Base-by-base conservation (phyloP, 2,113 vertebrate species). In the Eulemur rufifrons region DNA sequence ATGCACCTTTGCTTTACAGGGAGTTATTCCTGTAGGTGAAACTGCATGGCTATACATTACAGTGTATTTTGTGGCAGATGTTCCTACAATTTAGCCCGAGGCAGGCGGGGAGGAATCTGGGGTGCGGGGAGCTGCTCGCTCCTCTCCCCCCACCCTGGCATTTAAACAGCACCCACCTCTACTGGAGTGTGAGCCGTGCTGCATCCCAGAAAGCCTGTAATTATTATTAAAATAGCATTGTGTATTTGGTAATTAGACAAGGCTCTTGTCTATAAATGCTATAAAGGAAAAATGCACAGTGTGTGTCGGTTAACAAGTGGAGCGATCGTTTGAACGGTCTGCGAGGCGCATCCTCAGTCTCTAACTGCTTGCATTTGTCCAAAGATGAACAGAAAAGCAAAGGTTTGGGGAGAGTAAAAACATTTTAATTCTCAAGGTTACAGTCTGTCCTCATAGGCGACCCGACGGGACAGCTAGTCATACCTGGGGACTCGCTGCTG, bases 151-250 rank as follows among this genome's bases (percentile, higher is more conserved):
- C 69, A 89, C n/a, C 91, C 15, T 45, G 96, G 95, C 94, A 69
- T 95, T 97, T 96, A 94, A 98, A 97, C 86, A 97, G 91, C 97
- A 97, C 96, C 96, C 93, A 87, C 92, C 71, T 66, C 63, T 96
- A 95, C 71, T 71, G 23, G 80, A 96, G 63, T 37, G 86, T 85
- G 89, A 80, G 95, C 94, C 80, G 93, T 4, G 6, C 80, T 63
- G 71, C 50, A 54, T 80, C 80, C 82, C 50, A 4, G 95, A 93
- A 98, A 98, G 96, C 96, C 98, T 98, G 92, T 94, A 95, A 98
- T 98, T 98, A 98, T 98, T 98, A 98, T 98, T 98, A 98, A 94
- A 97, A 97, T 80, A 1, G 98, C 94, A 97, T 98, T 98, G 97
- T 97, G 98, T 86, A 56, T 63, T 92, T 97, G 78, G 94, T 96